A percentile compares a stretch with the other conserved stretches of the same genome.
These are phyloP conservation scores for Lycorma delicatula DNA, from an alignment of 1,140 invertebrate genomes.

Conservation along the genomic window DNA sequence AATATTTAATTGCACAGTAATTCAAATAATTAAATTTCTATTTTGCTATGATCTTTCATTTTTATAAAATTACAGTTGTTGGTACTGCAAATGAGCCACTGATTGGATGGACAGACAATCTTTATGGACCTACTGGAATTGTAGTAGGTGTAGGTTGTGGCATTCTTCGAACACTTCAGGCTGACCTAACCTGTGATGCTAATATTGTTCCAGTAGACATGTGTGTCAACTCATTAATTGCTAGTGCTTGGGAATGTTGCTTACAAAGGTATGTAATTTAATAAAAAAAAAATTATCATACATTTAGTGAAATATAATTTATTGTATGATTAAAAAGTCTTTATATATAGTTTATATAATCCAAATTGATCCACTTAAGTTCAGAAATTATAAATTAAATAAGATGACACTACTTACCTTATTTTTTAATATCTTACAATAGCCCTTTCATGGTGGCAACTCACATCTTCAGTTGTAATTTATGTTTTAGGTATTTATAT, in stretches of 20 bases:
- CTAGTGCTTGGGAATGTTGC: conserved; percentile 51
- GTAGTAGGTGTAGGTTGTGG: conserved; percentile 50
- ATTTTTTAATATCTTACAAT: too few relatives aligned
- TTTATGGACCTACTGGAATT: conserved; percentile 68
- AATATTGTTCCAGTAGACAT: conserved; percentile 85
- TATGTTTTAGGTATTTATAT: too few relatives aligned
- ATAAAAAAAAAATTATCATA: not conserved
- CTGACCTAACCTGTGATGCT: conserved; percentile 40
- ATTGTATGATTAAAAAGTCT: not conserved
- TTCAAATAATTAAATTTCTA: too few relatives aligned
- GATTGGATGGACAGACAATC: conserved; percentile 77
- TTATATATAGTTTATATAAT: not conserved
- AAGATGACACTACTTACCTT: too few relatives aligned
- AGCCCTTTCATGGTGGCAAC: too few relatives aligned
- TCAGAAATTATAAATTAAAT: too few relatives aligned
- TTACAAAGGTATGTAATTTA: conserved; percentile 15
- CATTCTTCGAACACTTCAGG: conserved; percentile 52
- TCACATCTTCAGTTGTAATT: too few relatives aligned
- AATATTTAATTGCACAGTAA: too few relatives aligned
- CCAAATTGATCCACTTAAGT: too few relatives aligned
- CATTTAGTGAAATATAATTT: not conserved
- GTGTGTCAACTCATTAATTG: conserved; percentile 73
- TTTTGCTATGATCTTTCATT: too few relatives aligned
- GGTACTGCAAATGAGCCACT: conserved; percentile 70
- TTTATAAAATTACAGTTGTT: conserved; percentile 63